phyloP scores from a whole-genome alignment of 2,113 vertebrate species.

The Sus scrofa region DNA sequence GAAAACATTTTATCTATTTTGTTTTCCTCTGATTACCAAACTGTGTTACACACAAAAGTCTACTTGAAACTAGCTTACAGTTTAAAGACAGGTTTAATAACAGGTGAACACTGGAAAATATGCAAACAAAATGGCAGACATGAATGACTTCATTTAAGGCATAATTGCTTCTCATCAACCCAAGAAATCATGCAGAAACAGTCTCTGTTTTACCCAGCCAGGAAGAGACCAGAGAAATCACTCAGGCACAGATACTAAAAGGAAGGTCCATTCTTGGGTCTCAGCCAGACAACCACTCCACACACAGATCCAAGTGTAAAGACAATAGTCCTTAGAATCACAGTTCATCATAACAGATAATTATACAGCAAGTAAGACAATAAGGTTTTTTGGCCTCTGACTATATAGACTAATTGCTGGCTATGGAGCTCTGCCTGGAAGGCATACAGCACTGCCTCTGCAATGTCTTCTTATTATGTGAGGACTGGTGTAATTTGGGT shows the following conservation, averaged over 20 bases:
- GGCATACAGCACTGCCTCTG: conserved; percentile 85
- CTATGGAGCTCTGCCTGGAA: conserved; percentile 89
- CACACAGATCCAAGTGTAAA: conserved; percentile 87
- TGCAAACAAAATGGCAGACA: conserved; percentile 94
- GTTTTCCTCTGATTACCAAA: conserved; percentile 90
- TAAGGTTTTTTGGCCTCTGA: conserved; percentile 89
- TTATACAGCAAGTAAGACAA: conserved; percentile 91
- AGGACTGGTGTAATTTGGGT: conserved; percentile 87
- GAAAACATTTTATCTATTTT: conserved; percentile 90
- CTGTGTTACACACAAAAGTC: conserved; percentile 89
- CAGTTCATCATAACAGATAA: conserved; percentile 92
- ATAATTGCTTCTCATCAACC: conserved; percentile 94
- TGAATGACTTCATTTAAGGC: conserved; percentile 93
- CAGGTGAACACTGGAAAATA: conserved; percentile 92
- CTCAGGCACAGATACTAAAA: conserved; percentile 90
- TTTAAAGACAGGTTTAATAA: conserved; percentile 93
- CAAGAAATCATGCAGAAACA: conserved; percentile 94
- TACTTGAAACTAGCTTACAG: conserved; percentile 91
- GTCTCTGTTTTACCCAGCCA: conserved; percentile 88
- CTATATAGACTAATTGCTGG: conserved; percentile 90
- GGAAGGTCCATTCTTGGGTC: conserved; percentile 90
- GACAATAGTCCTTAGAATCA: conserved; percentile 91
- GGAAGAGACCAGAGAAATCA: conserved; percentile 89
- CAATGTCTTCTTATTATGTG: conserved; percentile 86
- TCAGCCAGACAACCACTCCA: conserved; percentile 87